Evolutionary conservation across 1,140 invertebrate genomes (phyloP).

Genomic region (Hirudo medicinalis): DNA sequence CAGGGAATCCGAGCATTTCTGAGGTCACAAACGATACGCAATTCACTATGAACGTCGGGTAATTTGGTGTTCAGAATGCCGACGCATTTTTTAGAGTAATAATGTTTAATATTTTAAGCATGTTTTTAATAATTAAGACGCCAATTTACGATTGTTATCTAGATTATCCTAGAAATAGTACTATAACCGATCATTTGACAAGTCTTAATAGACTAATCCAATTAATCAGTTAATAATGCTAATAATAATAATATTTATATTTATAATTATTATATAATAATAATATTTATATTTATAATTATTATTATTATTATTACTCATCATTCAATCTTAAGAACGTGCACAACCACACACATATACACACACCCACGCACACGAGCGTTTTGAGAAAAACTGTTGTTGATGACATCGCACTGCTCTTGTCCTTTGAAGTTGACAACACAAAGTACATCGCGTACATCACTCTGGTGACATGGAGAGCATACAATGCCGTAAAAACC

Average conservation of each 20-base stretch:
- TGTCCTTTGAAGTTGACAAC: too few relatives aligned
- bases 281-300: not conserved
- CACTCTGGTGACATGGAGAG: too few relatives aligned
- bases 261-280: conserved; percentile 11
- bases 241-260: too few relatives aligned
- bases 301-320: not conserved
- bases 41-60: too few relatives aligned
- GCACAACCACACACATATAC: not conserved
- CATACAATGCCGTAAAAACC: not conserved
- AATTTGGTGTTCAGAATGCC: too few relatives aligned
- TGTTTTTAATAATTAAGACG: not conserved
- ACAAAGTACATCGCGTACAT: too few relatives aligned
- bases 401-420: too few relatives aligned
- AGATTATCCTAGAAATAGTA: not conserved
- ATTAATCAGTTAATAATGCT: not conserved
- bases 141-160: not conserved
- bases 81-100: too few relatives aligned
- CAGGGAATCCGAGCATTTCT: too few relatives aligned
- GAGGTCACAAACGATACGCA: too few relatives aligned
- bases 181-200: not conserved
- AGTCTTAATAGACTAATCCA: not conserved
- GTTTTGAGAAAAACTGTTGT: not conserved
- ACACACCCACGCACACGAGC: not conserved
- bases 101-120: not conserved
- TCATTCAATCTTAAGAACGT: not conserved